phyloP scores from a whole-genome alignment of 2,888 invertebrate genomes.

The Drosophila atripex region DNA sequence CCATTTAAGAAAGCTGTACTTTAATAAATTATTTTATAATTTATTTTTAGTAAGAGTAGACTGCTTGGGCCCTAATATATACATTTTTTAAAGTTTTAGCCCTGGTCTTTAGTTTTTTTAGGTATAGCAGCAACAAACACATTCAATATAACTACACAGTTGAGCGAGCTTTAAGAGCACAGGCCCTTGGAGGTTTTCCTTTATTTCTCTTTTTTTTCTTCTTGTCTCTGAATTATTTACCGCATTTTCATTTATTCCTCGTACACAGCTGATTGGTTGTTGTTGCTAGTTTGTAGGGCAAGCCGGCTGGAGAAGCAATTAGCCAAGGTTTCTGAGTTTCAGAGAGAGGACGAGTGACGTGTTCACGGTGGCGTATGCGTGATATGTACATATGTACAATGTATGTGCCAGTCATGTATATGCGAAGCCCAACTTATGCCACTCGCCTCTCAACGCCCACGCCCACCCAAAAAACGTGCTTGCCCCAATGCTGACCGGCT shows the following conservation, averaged over 20 bases:
- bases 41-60: background rate
- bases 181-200: constrained; percentile 11
- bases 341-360: constrained; percentile 28
- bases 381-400: constrained; percentile 21
- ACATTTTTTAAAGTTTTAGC: constrained; percentile 13
- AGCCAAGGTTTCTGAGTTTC: constrained; percentile 11
- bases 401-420: background rate
- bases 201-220: background rate
- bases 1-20: too few relatives aligned
- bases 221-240: background rate
- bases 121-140: constrained; percentile 52
- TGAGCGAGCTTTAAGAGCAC: constrained; percentile 60
- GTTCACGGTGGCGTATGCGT: constrained; percentile 55
- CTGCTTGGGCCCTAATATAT: background rate
- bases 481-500: constrained; percentile 29
- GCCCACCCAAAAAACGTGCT: constrained; percentile 50
- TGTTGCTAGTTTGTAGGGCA: constrained; percentile 38
- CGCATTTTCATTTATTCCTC: constrained; percentile 8
- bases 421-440: constrained; percentile 25
- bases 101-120: constrained; percentile 43
- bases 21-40: too few relatives aligned
- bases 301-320: constrained; percentile 55
- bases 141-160: constrained; percentile 46
- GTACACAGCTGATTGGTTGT: constrained; percentile 65
- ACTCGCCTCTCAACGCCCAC: constrained; percentile 39